Percentiles rank a stretch among this genome's conserved stretches.
These are phyloP conservation scores for Tiliacea citrago DNA, from an alignment of 2,888 invertebrate genomes.

Conservation along the genomic window DNA sequence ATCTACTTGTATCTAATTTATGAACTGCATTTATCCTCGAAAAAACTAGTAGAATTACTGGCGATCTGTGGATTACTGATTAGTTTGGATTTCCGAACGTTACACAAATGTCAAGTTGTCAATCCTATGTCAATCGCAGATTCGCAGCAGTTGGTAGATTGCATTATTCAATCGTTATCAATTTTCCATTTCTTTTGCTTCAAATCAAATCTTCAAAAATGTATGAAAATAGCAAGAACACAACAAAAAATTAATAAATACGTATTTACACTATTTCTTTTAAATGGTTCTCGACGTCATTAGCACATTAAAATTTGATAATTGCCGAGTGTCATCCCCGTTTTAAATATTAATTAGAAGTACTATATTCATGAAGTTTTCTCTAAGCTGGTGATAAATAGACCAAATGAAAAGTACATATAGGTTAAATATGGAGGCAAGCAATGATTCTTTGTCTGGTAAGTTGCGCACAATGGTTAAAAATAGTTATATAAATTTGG, in stretches of 20 bases:
- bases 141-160: slow-evolving; percentile 18
- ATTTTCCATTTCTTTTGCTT: slow-evolving; percentile 45
- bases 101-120: slow-evolving; percentile 49
- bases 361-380: slow-evolving; percentile 50
- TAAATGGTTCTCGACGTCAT: neutral
- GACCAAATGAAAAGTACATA: slow-evolving; percentile 54
- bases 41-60: too few relatives aligned
- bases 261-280: neutral
- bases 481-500: slow-evolving; percentile 46
- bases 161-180: slow-evolving; percentile 61
- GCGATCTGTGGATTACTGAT: neutral
- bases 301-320: slow-evolving; percentile 10
- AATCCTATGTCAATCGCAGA: slow-evolving; percentile 24
- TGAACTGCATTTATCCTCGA: neutral
- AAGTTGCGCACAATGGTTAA: slow-evolving; percentile 59
- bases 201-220: slow-evolving; percentile 55
- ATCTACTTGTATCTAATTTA: neutral
- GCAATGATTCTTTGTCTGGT: slow-evolving; percentile 86
- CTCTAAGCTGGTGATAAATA: slow-evolving; percentile 43
- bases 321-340: slow-evolving; percentile 11
- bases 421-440: slow-evolving; percentile 81
- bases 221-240: slow-evolving; percentile 47
- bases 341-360: slow-evolving; percentile 50
- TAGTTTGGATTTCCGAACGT: slow-evolving; percentile 44
- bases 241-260: slow-evolving; percentile 23